A percentile compares a stretch with the other conserved stretches of the same genome.
These are phyloP conservation scores for Cuculus canorus DNA, from an alignment of 2,797 vertebrate genomes.

Conservation along the genomic window DNA sequence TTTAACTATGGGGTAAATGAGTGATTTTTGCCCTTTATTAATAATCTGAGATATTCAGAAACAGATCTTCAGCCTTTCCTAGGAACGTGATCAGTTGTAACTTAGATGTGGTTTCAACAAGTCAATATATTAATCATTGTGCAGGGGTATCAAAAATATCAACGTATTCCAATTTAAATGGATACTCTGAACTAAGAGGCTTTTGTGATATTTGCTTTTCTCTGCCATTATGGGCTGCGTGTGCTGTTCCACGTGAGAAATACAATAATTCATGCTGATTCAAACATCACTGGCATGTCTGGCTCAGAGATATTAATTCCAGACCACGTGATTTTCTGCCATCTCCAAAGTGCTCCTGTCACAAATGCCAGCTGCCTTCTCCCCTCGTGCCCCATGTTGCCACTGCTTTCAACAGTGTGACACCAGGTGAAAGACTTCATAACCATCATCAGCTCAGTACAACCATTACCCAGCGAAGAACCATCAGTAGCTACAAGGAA, in stretches of 20 bases:
- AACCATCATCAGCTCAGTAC: background rate
- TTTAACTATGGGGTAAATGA: background rate
- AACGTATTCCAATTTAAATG: background rate
- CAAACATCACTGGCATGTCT: background rate
- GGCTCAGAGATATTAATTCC: background rate
- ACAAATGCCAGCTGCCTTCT: background rate
- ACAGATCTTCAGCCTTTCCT: background rate
- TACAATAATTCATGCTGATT: background rate
- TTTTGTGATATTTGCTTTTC: slow-evolving; percentile 12
- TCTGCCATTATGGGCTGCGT: background rate
- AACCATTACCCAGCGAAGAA: background rate
- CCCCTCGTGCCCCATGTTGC: accelerated
- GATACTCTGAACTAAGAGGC: background rate
- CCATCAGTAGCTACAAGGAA: background rate
- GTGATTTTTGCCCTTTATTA: background rate
- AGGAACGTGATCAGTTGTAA: background rate
- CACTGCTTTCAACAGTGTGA: background rate
- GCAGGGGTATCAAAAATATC: background rate
- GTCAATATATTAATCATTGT: slow-evolving; percentile 4
- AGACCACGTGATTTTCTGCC: background rate
- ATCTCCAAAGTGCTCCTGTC: background rate
- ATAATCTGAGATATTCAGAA: background rate
- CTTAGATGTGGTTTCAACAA: background rate
- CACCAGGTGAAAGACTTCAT: background rate
- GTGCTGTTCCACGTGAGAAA: background rate